These are phyloP conservation scores for Phalacrocorax pelagicus DNA, from an alignment of 2,113 vertebrate species.

Conservation along the genomic window DNA sequence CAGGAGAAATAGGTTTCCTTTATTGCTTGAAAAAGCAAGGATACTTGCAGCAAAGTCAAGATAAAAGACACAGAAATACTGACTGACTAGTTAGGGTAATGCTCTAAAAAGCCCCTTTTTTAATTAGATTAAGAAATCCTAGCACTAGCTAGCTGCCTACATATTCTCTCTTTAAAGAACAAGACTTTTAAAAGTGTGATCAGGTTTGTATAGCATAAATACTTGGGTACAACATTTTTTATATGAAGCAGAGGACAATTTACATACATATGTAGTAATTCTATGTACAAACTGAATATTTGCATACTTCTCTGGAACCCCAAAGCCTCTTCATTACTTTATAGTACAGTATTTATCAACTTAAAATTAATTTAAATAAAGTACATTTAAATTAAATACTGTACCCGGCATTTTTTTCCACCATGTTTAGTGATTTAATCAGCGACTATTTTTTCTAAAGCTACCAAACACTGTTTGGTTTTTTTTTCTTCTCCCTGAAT, in stretches of 20 bases:
- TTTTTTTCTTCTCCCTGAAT: not conserved
- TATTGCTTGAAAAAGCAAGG: not conserved
- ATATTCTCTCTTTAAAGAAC: not conserved
- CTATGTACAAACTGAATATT: fast-evolving
- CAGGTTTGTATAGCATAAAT: fast-evolving
- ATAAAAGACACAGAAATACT: not conserved
- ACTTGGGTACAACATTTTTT: not conserved
- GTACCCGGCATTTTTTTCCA: not conserved
- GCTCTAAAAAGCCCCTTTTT: not conserved
- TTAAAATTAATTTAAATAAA: not conserved
- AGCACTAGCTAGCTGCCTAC: not conserved
- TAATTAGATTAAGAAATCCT: not conserved
- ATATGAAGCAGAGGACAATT: not conserved
- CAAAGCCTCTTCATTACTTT: not conserved
- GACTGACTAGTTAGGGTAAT: not conserved
- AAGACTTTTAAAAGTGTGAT: not conserved
- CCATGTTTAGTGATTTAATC: not conserved
- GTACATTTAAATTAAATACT: not conserved
- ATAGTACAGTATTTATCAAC: not conserved
- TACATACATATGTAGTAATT: not conserved
- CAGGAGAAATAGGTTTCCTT: not conserved
- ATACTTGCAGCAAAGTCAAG: not conserved
- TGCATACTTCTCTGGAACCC: not conserved
- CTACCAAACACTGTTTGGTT: not conserved
- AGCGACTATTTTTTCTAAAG: not conserved